These are phyloP conservation scores for Cheilinus undulatus DNA, from an alignment of 2,113 vertebrate species.

Conservation along the genomic window DNA sequence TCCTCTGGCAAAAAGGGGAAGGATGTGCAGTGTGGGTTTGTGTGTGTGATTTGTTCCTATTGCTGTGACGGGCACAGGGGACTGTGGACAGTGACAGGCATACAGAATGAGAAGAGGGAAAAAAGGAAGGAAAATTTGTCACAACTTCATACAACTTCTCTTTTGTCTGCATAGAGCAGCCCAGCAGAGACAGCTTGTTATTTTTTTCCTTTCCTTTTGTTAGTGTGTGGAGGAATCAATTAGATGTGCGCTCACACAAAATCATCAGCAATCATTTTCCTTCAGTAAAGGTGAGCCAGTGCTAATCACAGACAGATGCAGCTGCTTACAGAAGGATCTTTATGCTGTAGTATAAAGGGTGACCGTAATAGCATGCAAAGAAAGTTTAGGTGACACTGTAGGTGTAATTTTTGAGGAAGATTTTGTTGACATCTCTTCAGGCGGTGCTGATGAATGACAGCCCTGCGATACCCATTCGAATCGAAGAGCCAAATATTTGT, in stretches of 20 bases:
- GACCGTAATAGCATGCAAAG: conserved; percentile 7
- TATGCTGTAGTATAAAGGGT: neutral
- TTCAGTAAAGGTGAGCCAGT: neutral
- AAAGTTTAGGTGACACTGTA: neutral
- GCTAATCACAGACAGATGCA: conserved; percentile 4
- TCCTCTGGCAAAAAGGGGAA: conserved; percentile 54
- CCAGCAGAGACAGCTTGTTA: neutral
- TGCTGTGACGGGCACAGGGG: conserved; percentile 11
- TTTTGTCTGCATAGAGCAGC: neutral
- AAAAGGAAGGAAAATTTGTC: conserved; percentile 8
- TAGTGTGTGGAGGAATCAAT: conserved; percentile 14
- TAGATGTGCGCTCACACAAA: conserved; percentile 6
- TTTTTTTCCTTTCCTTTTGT: neutral
- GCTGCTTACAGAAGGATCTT: neutral
- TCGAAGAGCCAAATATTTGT: conserved; percentile 53
- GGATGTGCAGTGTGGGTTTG: conserved; percentile 35
- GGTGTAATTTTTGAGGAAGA: conserved; percentile 20
- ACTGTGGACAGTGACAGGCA: conserved; percentile 23
- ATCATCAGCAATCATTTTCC: neutral
- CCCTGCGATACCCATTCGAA: conserved; percentile 1
- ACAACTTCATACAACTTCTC: conserved; percentile 12
- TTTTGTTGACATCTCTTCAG: conserved; percentile 39
- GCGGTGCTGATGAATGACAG: conserved; percentile 33
- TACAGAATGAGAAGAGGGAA: neutral
- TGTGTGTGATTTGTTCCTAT: conserved; percentile 31